These are phyloP conservation scores for Falco cherrug DNA, from an alignment of 2,797 vertebrate species.

Conservation along the genomic window DNA sequence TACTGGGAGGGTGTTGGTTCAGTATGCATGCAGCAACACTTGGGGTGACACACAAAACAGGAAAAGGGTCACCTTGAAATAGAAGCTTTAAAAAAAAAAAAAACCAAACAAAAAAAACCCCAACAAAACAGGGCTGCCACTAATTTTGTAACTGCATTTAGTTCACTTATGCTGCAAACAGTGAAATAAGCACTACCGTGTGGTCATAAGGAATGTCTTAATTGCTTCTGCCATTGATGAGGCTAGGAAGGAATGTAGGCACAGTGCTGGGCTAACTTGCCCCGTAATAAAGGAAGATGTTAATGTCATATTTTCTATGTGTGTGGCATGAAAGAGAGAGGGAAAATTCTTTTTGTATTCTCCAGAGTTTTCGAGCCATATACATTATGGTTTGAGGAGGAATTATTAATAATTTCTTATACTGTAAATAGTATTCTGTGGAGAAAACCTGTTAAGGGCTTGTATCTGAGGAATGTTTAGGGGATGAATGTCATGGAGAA, in stretches of 20 bases:
- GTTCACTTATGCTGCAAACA: background rate
- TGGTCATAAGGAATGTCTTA: background rate
- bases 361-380: constrained; percentile 35
- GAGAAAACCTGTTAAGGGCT: constrained; percentile 53
- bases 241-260: background rate
- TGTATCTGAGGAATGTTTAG: constrained; percentile 25
- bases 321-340: background rate
- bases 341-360: constrained; percentile 22
- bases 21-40: constrained; percentile 76
- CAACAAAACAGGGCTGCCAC: background rate
- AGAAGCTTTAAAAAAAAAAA: constrained; percentile 62
- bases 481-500: constrained; percentile 12
- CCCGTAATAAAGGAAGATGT: background rate
- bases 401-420: constrained; percentile 65
- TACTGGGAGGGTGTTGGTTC: constrained; percentile 88
- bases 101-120: background rate
- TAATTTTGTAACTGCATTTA: background rate
- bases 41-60: constrained; percentile 75
- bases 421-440: constrained; percentile 47
- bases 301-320: background rate
- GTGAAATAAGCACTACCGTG: background rate
- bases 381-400: constrained; percentile 27
- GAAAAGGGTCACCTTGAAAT: constrained; percentile 87
- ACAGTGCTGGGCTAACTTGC: background rate
- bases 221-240: background rate